A percentile compares a stretch with the other conserved stretches of the same genome.
Evolutionary conservation across 1,140 invertebrate genomes (phyloP).

Genomic region (Drosophila lini): DNA sequence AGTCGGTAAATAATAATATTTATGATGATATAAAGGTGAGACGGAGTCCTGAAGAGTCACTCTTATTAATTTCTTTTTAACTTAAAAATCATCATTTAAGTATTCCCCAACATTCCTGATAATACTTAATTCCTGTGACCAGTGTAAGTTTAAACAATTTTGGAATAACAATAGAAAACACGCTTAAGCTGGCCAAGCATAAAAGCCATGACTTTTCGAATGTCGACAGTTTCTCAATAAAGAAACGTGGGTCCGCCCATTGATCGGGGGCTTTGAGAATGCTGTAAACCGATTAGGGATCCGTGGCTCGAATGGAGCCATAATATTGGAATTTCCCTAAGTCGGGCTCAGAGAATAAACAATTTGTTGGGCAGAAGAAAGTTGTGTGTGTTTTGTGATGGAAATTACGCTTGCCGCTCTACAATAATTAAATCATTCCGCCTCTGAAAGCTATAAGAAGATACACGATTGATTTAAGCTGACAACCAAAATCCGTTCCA

Average conservation of each 20-base stretch:
- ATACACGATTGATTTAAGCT: slow-evolving; percentile 65
- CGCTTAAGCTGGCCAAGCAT: slow-evolving; percentile 33
- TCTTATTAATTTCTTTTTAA: neutral
- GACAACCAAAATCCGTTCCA: slow-evolving; percentile 80
- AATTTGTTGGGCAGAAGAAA: slow-evolving; percentile 69
- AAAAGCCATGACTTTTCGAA: slow-evolving; percentile 36
- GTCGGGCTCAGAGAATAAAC: slow-evolving; percentile 47
- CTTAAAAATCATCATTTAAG: neutral
- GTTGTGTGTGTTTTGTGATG: slow-evolving; percentile 50
- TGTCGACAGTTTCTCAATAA: slow-evolving; percentile 40
- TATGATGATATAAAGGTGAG: neutral
- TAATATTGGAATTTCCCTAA: slow-evolving; percentile 45
- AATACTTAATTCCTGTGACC: neutral
- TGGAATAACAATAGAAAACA: slow-evolving; percentile 44
- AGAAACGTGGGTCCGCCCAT: slow-evolving; percentile 12
- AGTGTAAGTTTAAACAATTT: slow-evolving; percentile 34
- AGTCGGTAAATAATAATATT: slow-evolving; percentile 21
- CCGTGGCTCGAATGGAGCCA: slow-evolving; percentile 15
- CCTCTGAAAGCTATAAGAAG: slow-evolving; percentile 65
- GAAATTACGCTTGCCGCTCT: slow-evolving; percentile 33
- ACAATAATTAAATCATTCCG: slow-evolving; percentile 76
- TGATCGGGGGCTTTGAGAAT: slow-evolving; percentile 28
- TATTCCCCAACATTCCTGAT: neutral
- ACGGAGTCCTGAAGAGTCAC: neutral
- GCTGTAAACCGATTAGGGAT: slow-evolving; percentile 52